Percentiles rank a stretch among this genome's conserved stretches.
phyloP scores from a whole-genome alignment of 2,797 vertebrate species.

The Telmatherina bonti region DNA sequence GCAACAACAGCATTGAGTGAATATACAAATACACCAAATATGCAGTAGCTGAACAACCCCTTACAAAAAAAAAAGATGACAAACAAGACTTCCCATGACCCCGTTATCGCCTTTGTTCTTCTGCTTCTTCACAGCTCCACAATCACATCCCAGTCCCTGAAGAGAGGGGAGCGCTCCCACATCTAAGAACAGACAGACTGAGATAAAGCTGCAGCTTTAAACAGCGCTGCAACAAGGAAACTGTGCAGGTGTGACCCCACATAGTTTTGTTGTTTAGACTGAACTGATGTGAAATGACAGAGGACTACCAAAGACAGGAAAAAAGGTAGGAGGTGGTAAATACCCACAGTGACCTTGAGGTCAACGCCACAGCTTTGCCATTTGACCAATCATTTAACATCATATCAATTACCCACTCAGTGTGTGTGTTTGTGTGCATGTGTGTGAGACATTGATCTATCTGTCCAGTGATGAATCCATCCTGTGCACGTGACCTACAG shows the following conservation, averaged over 20 bases:
- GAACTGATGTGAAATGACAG: conserved; percentile 48
- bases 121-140: conserved; percentile 41
- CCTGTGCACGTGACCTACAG: conserved; percentile 63
- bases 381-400: conserved; percentile 67
- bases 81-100: conserved; percentile 53
- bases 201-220: conserved; percentile 45
- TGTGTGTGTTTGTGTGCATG: neutral
- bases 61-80: conserved; percentile 35
- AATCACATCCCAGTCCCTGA: conserved; percentile 41
- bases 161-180: conserved; percentile 45
- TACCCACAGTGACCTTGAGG: conserved; percentile 38
- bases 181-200: conserved; percentile 31
- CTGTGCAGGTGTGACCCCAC: conserved; percentile 22
- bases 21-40: conserved; percentile 37
- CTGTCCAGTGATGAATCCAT: conserved; percentile 71
- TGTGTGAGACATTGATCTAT: conserved; percentile 65
- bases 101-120: conserved; percentile 50
- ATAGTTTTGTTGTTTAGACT: conserved; percentile 34
- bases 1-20: conserved; percentile 21
- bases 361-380: conserved; percentile 45
- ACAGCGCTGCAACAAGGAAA: conserved; percentile 3
- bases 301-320: conserved; percentile 18
- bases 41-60: conserved; percentile 20
- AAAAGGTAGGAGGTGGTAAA: conserved; percentile 32
- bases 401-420: conserved; percentile 55